Percentiles rank a stretch among this genome's conserved stretches.
phyloP scores from a whole-genome alignment of 2,113 vertebrate species.

The Dicentrarchus labrax region DNA sequence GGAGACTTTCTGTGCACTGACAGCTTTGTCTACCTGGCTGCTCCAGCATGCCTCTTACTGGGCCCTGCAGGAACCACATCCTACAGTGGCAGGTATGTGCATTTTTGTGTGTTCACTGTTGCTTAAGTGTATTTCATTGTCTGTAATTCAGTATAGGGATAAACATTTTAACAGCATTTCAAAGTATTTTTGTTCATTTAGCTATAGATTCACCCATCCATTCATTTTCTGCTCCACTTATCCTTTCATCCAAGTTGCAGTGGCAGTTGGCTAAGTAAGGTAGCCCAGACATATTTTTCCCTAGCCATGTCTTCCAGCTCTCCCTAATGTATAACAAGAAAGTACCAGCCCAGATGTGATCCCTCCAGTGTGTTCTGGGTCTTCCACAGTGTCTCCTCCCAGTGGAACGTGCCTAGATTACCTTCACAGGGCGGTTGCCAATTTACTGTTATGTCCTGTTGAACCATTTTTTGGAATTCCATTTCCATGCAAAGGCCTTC shows the following conservation, averaged over 20 bases:
- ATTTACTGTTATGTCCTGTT: background rate
- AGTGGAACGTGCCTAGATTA: background rate
- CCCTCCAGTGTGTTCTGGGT: background rate
- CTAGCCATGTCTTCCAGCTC: background rate
- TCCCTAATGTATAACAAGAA: background rate
- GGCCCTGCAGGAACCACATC: constrained; percentile 75
- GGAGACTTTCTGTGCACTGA: constrained; percentile 87
- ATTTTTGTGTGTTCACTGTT: background rate
- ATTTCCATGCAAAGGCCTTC: background rate
- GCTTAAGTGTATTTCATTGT: background rate
- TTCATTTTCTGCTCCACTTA: background rate
- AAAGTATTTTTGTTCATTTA: background rate
- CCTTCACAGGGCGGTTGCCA: background rate
- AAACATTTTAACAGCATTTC: background rate
- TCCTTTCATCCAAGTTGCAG: background rate
- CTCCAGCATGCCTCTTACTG: constrained; percentile 84
- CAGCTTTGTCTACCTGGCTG: constrained; percentile 87
- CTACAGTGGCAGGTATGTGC: constrained; percentile 78
- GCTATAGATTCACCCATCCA: background rate
- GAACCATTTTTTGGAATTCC: background rate
- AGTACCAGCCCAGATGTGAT: background rate
- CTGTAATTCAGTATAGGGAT: background rate
- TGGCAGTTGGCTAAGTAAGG: background rate
- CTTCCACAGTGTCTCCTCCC: background rate
- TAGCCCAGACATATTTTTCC: background rate